Conservation (phyloP, 2,113 vertebrate species). For the Petromus typicus region DNA sequence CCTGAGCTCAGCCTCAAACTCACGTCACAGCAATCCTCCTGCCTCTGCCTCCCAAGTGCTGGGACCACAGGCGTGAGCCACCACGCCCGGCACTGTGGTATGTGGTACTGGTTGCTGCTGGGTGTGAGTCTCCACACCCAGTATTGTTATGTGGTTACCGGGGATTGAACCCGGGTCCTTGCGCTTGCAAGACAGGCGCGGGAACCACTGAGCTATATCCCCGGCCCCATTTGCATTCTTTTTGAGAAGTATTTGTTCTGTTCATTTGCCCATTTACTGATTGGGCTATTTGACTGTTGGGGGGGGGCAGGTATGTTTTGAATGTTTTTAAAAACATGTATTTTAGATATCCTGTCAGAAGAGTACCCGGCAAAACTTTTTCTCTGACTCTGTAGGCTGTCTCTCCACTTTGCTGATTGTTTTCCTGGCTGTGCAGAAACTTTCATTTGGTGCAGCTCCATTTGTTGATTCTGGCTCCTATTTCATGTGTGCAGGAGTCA, state of each 20-base stretch:
- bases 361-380: not conserved
- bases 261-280: not conserved
- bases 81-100: too few species aligned
- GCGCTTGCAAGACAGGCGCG: too few species aligned
- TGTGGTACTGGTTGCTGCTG: too few species aligned
- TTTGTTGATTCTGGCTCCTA: not conserved
- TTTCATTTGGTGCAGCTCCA: not conserved
- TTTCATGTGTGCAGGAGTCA: not conserved
- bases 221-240: not conserved
- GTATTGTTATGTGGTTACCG: too few species aligned
- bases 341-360: not conserved
- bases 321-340: not conserved
- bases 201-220: too few species aligned
- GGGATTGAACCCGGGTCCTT: too few species aligned
- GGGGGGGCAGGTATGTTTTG: too few species aligned
- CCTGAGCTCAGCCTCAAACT: too few species aligned
- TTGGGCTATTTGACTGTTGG: not conserved
- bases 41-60: too few species aligned
- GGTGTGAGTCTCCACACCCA: too few species aligned
- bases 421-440: not conserved
- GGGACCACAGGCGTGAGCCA: too few species aligned
- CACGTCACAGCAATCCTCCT: too few species aligned
- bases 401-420: not conserved
- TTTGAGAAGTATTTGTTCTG: not conserved
- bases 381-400: not conserved